Evolutionary conservation across 1,140 invertebrate genomes (phyloP).

Genomic region (Drosophila nannoptera): DNA sequence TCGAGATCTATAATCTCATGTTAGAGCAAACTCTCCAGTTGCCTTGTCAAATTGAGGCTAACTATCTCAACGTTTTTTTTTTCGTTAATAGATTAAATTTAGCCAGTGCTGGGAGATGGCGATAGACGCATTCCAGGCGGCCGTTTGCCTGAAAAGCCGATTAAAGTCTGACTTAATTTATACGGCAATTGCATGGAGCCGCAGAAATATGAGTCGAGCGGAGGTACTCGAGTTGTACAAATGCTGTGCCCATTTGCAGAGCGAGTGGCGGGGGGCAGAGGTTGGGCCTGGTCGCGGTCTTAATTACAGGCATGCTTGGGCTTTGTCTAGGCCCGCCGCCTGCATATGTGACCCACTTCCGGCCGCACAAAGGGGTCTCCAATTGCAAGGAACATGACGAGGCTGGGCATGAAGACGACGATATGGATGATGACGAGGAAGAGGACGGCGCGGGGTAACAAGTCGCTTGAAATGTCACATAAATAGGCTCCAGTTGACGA

Average conservation of each 20-base stretch:
- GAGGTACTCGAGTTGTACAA: constrained; percentile 55
- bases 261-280: constrained; percentile 2
- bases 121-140: constrained; percentile 49
- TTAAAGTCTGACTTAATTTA: constrained; percentile 70
- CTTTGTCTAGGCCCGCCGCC: constrained; percentile 57
- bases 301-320: constrained; percentile 61
- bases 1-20: too few relatives aligned
- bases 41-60: background rate
- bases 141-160: constrained; percentile 23
- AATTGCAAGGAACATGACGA: constrained; percentile 51
- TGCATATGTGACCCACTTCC: constrained; percentile 74
- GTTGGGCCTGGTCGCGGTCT: constrained; percentile 44
- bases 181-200: constrained; percentile 6
- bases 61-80: too few relatives aligned
- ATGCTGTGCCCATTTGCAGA: constrained; percentile 52
- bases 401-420: background rate
- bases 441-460: constrained; percentile 7
- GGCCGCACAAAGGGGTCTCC: constrained; percentile 58
- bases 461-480: constrained; percentile 43
- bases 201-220: constrained; percentile 27
- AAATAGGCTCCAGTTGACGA: constrained; percentile 52
- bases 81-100: too few relatives aligned
- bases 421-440: constrained; percentile 10
- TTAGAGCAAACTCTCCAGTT: background rate
- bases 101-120: background rate